These are phyloP conservation scores for Holothuria glaberrima DNA, from an alignment of 35 echinoderm and acorn worm genomes.

Conservation along the genomic window DNA sequence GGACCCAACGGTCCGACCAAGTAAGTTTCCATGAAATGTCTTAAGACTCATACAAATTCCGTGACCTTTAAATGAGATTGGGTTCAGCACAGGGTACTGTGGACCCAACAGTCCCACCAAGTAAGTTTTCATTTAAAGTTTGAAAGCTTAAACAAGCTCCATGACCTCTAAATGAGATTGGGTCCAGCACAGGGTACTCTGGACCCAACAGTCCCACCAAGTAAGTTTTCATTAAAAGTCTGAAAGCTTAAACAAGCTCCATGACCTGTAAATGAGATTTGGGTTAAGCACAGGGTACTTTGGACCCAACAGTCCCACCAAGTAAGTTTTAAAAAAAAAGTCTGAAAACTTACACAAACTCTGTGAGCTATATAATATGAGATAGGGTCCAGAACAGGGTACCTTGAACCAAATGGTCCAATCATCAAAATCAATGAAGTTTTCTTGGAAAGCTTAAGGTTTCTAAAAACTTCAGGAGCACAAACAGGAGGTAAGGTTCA, in stretches of 20 bases:
- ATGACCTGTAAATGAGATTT: background rate
- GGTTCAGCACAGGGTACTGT: background rate
- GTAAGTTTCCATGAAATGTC: constrained; percentile 35
- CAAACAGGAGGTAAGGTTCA: background rate
- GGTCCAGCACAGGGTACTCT: constrained; percentile 14
- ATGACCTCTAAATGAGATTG: too few species aligned
- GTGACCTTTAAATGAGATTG: background rate
- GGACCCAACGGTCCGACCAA: constrained; percentile 21
- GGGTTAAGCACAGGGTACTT: background rate
- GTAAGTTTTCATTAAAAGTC: background rate
- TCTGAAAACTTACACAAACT: background rate
- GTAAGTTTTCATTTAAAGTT: too few species aligned
- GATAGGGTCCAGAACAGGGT: background rate
- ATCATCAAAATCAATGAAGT: constrained; percentile 52
- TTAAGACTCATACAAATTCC: background rate
- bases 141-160: too few species aligned
- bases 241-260: background rate
- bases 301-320: constrained; percentile 20
- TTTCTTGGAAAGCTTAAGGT: background rate
- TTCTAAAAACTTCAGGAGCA: too few species aligned
- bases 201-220: constrained; percentile 23
- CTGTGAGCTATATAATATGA: background rate
- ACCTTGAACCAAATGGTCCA: background rate
- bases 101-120: too few species aligned
- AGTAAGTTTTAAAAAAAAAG: background rate